These are phyloP conservation scores for Phalacrocorax pelagicus DNA, from an alignment of 2,113 vertebrate genomes.

Conservation along the genomic window DNA sequence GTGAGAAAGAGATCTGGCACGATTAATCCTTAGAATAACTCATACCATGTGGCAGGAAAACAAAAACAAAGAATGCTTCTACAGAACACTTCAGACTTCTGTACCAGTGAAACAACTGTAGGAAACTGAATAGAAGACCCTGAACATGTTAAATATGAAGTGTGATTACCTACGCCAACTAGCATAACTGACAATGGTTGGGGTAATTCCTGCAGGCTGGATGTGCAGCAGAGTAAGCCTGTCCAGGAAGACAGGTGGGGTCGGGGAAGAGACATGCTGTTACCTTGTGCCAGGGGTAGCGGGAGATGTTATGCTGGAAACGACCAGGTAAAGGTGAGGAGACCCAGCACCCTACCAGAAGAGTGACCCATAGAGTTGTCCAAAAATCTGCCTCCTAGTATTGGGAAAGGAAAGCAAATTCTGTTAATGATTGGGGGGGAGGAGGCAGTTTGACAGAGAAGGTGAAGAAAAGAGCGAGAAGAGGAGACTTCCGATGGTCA, in stretches of 20 bases:
- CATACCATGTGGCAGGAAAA: neutral
- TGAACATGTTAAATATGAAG: neutral
- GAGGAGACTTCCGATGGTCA: neutral
- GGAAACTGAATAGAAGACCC: neutral
- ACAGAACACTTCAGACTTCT: neutral
- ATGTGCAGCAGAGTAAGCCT: neutral
- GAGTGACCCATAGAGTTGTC: neutral
- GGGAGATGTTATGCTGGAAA: neutral
- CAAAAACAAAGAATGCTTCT: neutral
- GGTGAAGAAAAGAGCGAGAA: neutral
- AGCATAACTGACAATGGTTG: neutral
- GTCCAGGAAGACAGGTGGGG: neutral
- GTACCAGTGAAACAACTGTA: neutral
- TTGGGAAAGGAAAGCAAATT: neutral
- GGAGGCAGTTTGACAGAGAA: neutral
- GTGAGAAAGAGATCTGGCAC: neutral
- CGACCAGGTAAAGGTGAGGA: neutral
- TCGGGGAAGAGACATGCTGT: neutral
- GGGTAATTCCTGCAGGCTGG: neutral
- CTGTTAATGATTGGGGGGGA: neutral
- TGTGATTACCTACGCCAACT: neutral
- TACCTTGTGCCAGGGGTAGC: neutral
- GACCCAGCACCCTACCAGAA: neutral
- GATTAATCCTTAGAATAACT: neutral
- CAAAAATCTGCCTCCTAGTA: neutral